Percentiles rank a stretch among this genome's conserved stretches.
phyloP scores from a whole-genome alignment of 92 coral and sea anemone species.

The Nematostella vectensis region DNA sequence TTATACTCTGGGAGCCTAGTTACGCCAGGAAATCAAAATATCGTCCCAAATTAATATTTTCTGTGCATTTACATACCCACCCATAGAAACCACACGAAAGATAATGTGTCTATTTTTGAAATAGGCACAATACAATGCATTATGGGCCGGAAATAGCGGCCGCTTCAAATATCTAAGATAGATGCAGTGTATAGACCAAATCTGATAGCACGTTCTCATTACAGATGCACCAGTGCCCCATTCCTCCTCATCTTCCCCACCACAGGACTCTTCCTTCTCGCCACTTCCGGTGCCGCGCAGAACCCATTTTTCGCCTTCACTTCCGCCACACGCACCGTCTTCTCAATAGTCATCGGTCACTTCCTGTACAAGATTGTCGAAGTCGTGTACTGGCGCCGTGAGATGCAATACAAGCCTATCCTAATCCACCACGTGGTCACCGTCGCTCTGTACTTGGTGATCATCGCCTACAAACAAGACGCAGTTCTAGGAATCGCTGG shows the following conservation, averaged over 20 bases:
- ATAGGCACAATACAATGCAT: too few species aligned
- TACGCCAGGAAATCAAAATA: too few species aligned
- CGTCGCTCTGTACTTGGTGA: constrained; percentile 42
- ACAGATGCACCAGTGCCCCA: constrained; percentile 62
- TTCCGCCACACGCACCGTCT: constrained; percentile 27
- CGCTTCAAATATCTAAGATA: too few species aligned
- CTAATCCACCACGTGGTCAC: constrained; percentile 81
- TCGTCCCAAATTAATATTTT: too few species aligned
- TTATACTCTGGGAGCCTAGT: too few species aligned
- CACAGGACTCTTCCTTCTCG: constrained; percentile 47
- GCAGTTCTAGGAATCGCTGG: constrained; percentile 70
- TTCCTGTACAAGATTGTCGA: constrained; percentile 76
- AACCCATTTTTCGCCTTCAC: constrained; percentile 68
- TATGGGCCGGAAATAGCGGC: too few species aligned
- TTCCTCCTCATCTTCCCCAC: constrained; percentile 53
- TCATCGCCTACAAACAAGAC: constrained; percentile 57
- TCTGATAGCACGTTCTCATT: constrained; percentile 1
- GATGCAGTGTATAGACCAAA: too few species aligned
- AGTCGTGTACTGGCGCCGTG: constrained; percentile 36
- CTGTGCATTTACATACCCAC: too few species aligned
- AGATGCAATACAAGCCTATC: constrained; percentile 67
- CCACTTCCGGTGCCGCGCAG: constrained; percentile 40
- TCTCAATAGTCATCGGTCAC: constrained; percentile 73
- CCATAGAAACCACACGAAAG: too few species aligned
- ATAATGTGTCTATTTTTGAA: too few species aligned